Evolutionary conservation across 2,113 vertebrate genomes (phyloP), one percentile per base, ranked within the genome.

Genomic region (Solenodon paradoxus): DNA sequence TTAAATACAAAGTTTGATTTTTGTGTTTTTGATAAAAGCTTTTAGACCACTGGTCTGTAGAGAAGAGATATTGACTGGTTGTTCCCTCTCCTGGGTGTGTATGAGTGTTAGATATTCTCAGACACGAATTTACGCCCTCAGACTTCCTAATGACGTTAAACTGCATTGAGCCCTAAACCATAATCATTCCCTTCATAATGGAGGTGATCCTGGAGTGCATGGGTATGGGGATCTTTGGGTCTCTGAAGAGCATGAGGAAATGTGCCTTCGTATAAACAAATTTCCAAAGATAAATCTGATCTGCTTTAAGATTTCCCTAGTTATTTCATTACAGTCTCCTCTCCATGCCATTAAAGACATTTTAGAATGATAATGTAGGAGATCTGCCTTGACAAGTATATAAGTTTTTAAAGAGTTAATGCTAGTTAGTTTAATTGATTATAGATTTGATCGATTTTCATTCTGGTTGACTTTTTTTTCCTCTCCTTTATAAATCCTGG

Each of bases 351-450:
- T 90, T 84, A 55, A 63, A 81, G 83, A 63, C 38, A 30, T 40
- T 22, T 79, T 83, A 64, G 64, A 81, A 82, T 51, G 74, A 51
- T 51, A 84, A 47, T 87, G 5, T 84, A 28, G 92, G 61, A 81
- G 9, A 20, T 49, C 74, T 85, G 81, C 79, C 28, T 32, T 87
- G 35, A 79, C 16, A 32, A 91, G 15, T 82, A 42, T 83, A 68
- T 90, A 84, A 63, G 28, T 72, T 95, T 91, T 96, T 66, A 57
- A 63, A 83, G 72, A 64, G 40, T 68, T 88, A 57, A 30, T 84
- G 35, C 4, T 77, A 13, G 30, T 88, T 88, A 66, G 17, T 38
- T 74, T 95, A 74, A 74, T 80, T 77, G 47, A 66, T 61, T 68
- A 3, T 64, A 51, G 42, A 26, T 61, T 92, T 96, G 45, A 66